A percentile compares a stretch with the other conserved stretches of the same genome.
phyloP scores from a whole-genome alignment of 2,888 invertebrate genomes.

The Drepanosiphum platanoidis region DNA sequence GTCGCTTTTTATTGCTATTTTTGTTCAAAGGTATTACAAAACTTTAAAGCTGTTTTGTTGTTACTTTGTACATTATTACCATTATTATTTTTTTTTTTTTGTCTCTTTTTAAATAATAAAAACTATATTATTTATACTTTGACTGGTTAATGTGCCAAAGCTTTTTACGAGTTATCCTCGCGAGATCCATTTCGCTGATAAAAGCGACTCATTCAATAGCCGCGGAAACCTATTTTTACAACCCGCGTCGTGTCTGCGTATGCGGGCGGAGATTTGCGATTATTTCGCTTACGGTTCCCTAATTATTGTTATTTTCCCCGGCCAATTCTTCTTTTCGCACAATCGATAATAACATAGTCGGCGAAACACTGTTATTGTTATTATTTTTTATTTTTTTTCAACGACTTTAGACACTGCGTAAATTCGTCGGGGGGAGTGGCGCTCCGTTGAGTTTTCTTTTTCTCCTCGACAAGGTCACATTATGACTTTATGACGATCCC shows the following conservation, averaged over 20 bases:
- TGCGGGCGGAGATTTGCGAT: background rate
- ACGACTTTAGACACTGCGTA: background rate
- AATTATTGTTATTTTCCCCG: background rate
- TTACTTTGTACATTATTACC: slow-evolving; percentile 58
- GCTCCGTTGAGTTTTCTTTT: too few relatives aligned
- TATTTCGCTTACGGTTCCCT: background rate
- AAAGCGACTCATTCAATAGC: background rate
- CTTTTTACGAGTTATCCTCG: slow-evolving; percentile 36
- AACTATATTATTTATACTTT: slow-evolving; percentile 53
- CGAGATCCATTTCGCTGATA: slow-evolving; percentile 12
- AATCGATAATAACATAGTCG: background rate
- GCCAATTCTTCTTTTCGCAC: background rate
- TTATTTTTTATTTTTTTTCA: background rate
- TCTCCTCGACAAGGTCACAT: too few relatives aligned
- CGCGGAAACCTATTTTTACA: background rate
- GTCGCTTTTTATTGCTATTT: slow-evolving; percentile 59
- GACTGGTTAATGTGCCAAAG: slow-evolving; percentile 27
- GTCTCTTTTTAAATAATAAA: slow-evolving; percentile 49
- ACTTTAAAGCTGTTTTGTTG: slow-evolving; percentile 49
- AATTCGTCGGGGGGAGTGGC: background rate
- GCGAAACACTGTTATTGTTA: background rate
- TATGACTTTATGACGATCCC: too few relatives aligned
- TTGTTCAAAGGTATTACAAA: slow-evolving; percentile 59
- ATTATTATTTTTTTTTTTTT: too few relatives aligned
- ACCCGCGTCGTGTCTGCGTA: too few relatives aligned